Base-by-base conservation (phyloP, 37 sponge, comb jelly and placozoan genomes). In the Beroe ovata region DNA sequence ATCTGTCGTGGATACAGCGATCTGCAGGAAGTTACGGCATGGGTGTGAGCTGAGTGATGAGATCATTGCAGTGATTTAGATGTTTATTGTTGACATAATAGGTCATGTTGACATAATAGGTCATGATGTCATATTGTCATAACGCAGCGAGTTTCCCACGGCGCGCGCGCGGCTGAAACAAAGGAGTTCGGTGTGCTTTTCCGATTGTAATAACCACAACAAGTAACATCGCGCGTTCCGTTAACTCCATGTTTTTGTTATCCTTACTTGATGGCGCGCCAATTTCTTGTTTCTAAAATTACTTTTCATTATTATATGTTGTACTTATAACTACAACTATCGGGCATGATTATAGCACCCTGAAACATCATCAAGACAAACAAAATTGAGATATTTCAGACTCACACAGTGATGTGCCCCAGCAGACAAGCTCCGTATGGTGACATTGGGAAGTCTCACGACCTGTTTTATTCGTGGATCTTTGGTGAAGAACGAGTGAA, bases 401-500 rank as follows among this genome's bases (percentile, higher is more conserved):
- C 42, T 77, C 33, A 77, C 84, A 16, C 54, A 77, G 41, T 77
- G 84, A 25, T 77, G 84, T 23, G 20, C 6, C 28, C 84, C 84
- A 33, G 54, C 42, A 8, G 84, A 77, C 20, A 77, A 30, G 28
- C 33, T 21, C 35, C 84, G 41, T 14, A 77, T 77, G 6, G 33
- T 21, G 28, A 77, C 84, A 22, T 77, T 39, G 1, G 41, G 41
- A 40, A 77, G 28, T 25, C 84, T 39, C 1, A 36, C 38, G 1
- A 42, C 54, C 23, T 39, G 28, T 20, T 77, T 77, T 25, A 26
- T 77, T 1, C 54, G 21, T 0, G 84, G 84, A 20, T 77, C 84
- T 25, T n/a, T 42, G 3, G 84, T 40, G 33, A 77, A 77, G 54
- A 77, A 77, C 23, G 84, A 77, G 28, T 77, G 84, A 2, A 77